Evolutionary conservation across 2,113 vertebrate genomes (phyloP).

Genomic region (Brachyhypopomus gauderio): DNA sequence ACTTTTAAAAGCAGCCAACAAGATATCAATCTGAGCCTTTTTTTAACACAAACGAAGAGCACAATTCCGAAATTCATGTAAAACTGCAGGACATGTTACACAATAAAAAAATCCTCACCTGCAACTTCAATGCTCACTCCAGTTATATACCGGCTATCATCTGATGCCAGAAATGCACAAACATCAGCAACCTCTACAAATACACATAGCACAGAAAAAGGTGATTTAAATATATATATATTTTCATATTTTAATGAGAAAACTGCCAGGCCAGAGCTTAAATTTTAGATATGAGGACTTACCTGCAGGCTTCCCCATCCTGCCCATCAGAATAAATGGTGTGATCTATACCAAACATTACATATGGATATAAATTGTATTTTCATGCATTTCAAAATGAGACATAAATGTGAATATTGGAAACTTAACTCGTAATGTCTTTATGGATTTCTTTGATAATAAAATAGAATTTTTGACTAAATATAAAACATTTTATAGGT

Average conservation of each 20-base stretch:
- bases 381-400: too few relatives aligned
- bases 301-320: slow-evolving; percentile 81
- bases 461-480: too few relatives aligned
- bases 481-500: too few relatives aligned
- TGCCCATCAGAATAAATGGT: slow-evolving; percentile 77
- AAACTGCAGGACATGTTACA: background rate
- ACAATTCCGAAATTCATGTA: background rate
- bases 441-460: too few relatives aligned
- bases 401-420: too few relatives aligned
- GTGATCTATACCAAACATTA: slow-evolving; percentile 61
- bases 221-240: background rate
- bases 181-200: slow-evolving; percentile 83
- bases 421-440: too few relatives aligned
- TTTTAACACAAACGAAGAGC: background rate
- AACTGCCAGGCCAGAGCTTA: background rate
- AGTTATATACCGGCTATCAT: slow-evolving; percentile 85
- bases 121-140: slow-evolving; percentile 85
- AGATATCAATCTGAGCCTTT: too few relatives aligned
- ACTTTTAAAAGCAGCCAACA: too few relatives aligned
- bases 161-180: slow-evolving; percentile 85
- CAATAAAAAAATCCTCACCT: slow-evolving; percentile 64
- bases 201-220: background rate
- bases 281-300: slow-evolving; percentile 29
- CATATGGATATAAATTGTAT: too few relatives aligned
- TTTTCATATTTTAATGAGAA: background rate